These are phyloP conservation scores for Drosophila pegasa DNA, from an alignment of 2,888 invertebrate species.

Conservation along the genomic window DNA sequence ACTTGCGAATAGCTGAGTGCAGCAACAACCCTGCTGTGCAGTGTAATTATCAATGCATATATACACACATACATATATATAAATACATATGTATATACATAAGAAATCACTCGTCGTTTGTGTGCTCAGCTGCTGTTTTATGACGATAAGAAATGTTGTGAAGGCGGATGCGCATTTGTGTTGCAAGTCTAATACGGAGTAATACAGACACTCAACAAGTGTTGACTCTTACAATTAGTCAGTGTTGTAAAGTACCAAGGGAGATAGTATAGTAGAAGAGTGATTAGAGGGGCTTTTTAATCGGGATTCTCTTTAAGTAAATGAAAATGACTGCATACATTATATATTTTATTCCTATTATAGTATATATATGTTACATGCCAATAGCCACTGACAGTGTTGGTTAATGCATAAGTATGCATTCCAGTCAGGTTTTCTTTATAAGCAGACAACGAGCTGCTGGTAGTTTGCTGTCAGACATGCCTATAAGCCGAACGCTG, in stretches of 20 bases:
- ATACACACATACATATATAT: not conserved
- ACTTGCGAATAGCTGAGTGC: slow-evolving; percentile 43
- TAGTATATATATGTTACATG: not conserved
- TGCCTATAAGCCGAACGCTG: not conserved
- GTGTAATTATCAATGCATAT: slow-evolving; percentile 45
- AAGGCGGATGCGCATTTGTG: slow-evolving; percentile 32
- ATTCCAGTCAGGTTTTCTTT: not conserved
- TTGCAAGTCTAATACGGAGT: slow-evolving; percentile 19
- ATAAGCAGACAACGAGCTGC: not conserved
- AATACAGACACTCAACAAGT: not conserved
- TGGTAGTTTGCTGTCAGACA: too few relatives aligned
- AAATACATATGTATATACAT: slow-evolving; percentile 5
- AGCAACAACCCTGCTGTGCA: slow-evolving; percentile 30
- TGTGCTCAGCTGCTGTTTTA: slow-evolving; percentile 36
- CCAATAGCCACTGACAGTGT: not conserved
- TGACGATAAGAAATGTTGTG: slow-evolving; percentile 37
- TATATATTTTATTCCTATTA: not conserved
- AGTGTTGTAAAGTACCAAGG: slow-evolving; percentile 13
- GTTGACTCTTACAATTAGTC: slow-evolving; percentile 9
- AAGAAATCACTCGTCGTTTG: slow-evolving; percentile 40
- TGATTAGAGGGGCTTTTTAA: not conserved
- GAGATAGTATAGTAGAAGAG: not conserved
- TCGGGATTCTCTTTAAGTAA: not conserved
- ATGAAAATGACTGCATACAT: not conserved
- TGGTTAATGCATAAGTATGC: not conserved